phyloP scores from a whole-genome alignment of 2,888 invertebrate species.

The Zonitis immaculata region DNA sequence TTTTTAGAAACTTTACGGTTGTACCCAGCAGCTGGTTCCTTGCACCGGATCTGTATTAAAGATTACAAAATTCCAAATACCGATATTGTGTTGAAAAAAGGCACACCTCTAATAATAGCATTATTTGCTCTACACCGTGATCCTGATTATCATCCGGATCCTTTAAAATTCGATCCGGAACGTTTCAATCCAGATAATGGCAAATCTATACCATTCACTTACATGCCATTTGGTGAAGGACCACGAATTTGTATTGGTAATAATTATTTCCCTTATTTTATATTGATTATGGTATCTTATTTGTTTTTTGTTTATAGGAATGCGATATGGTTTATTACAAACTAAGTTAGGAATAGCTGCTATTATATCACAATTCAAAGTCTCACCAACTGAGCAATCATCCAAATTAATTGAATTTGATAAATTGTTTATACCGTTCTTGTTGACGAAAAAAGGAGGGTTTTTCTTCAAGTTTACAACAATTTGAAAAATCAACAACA shows the following conservation, averaged over 20 bases:
- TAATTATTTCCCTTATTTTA: not conserved
- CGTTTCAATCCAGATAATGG: slow-evolving; percentile 37
- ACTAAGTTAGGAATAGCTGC: not conserved
- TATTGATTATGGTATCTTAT: too few species aligned
- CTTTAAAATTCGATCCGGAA: slow-evolving; percentile 45
- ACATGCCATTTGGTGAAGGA: slow-evolving; percentile 23
- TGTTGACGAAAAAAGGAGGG: not conserved
- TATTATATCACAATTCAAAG: not conserved
- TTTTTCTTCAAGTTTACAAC: not conserved
- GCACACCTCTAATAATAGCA: slow-evolving; percentile 40
- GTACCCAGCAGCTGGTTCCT: slow-evolving; percentile 40
- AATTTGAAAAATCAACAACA: too few species aligned
- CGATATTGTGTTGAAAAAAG: slow-evolving; percentile 34
- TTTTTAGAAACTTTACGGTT: slow-evolving; percentile 43
- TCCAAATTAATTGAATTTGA: not conserved
- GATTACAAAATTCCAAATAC: slow-evolving; percentile 31
- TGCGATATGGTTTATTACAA: not conserved
- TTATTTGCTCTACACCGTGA: slow-evolving; percentile 42
- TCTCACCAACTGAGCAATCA: not conserved
- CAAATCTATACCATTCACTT: slow-evolving; percentile 10
- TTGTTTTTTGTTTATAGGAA: too few species aligned
- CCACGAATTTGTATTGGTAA: slow-evolving; percentile 23
- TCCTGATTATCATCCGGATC: slow-evolving; percentile 42
- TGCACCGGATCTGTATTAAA: slow-evolving; percentile 32
- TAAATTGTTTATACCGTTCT: not conserved